phyloP scores from a whole-genome alignment of 2,888 invertebrate genomes.

The Drosophila paracracens region DNA sequence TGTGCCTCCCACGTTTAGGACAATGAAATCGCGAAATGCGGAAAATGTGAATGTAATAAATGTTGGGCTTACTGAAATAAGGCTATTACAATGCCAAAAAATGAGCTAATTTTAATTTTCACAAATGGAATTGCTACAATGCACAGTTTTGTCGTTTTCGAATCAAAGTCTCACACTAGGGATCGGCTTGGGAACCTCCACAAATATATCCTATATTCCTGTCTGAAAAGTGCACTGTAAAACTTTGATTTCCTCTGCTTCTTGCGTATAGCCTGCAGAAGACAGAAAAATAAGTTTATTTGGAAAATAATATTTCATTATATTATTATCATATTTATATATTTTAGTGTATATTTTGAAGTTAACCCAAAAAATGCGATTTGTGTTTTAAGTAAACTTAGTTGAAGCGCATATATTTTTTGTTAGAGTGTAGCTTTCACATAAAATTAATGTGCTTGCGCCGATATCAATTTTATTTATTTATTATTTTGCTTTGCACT shows the following conservation, averaged over 20 bases:
- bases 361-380: neutral
- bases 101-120: neutral
- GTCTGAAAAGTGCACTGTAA: neutral
- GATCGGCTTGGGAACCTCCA: neutral
- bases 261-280: neutral
- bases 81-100: neutral
- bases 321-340: neutral
- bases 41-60: neutral
- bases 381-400: neutral
- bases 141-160: neutral
- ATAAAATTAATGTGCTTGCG: slow-evolving; percentile 66
- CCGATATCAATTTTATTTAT: slow-evolving; percentile 77
- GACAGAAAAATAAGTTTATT: neutral
- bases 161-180: too few species aligned
- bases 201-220: neutral
- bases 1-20: neutral
- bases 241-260: neutral
- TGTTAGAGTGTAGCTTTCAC: slow-evolving; percentile 29
- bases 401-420: neutral
- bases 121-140: neutral
- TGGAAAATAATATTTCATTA: neutral
- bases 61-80: neutral
- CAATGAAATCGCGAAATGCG: neutral
- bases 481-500: slow-evolving; percentile 65
- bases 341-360: neutral